Percentiles rank a stretch among this genome's conserved stretches.
These are phyloP conservation scores for Epinotia brunnichana DNA, from an alignment of 2,888 invertebrate species.

Conservation along the genomic window DNA sequence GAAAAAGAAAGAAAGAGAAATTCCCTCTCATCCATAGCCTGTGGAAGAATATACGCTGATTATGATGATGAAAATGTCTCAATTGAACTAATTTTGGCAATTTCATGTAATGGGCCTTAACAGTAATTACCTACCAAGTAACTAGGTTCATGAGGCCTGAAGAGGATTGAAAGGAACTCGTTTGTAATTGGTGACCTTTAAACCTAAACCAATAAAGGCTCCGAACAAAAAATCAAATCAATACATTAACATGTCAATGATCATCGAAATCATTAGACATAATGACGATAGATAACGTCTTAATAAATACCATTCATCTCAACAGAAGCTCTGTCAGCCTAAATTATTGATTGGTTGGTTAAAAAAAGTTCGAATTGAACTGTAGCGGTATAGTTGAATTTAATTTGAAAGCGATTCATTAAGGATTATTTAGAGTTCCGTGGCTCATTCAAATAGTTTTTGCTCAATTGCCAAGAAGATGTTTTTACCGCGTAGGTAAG, in stretches of 20 bases:
- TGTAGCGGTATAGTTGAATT: constrained; percentile 14
- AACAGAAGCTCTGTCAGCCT: constrained; percentile 28
- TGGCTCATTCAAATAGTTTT: not conserved
- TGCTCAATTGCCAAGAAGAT: not conserved
- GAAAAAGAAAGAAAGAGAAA: too few species aligned
- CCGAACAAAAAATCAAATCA: constrained; percentile 7
- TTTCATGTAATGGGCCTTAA: not conserved
- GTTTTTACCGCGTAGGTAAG: too few species aligned
- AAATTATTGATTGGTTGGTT: constrained; percentile 9
- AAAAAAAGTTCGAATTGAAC: constrained; percentile 8
- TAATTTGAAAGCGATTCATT: constrained; percentile 7
- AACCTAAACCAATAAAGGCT: constrained; percentile 11
- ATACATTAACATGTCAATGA: constrained; percentile 28
- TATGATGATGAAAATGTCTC: too few species aligned
- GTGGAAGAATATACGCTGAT: too few species aligned
- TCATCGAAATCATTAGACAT: constrained; percentile 23
- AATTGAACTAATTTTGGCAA: not conserved
- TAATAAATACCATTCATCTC: constrained; percentile 15
- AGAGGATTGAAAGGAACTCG: not conserved
- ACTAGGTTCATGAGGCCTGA: not conserved
- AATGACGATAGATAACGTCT: constrained; percentile 34
- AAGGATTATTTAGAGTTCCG: constrained; percentile 11
- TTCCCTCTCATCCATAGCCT: too few species aligned
- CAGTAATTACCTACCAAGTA: not conserved
- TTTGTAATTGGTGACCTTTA: constrained; percentile 6